A percentile compares a stretch with the other conserved stretches of the same genome.
Conservation (phyloP, 2,888 invertebrate species). For the Brachyopa scutellaris region DNA sequence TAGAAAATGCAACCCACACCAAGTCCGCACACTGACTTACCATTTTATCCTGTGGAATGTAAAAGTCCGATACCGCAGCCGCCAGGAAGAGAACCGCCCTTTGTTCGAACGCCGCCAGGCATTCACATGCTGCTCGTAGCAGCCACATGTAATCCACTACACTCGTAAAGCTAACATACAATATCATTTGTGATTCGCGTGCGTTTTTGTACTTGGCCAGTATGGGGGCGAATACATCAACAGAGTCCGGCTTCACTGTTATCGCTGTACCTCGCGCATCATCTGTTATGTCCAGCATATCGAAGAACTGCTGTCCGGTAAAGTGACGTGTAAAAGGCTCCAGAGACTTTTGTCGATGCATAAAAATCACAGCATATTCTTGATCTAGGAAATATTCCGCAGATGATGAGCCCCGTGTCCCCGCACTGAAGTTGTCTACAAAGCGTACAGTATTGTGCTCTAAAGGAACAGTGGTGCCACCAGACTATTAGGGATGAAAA, state of each 20-base stretch:
- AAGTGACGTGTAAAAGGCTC: constrained; percentile 96
- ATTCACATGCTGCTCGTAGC: constrained; percentile 90
- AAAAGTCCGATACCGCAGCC: constrained; percentile 99
- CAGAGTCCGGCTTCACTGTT: constrained; percentile 88
- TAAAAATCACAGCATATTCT: constrained; percentile 96
- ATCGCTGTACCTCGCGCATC: constrained; percentile 86
- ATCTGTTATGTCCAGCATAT: constrained; percentile 86
- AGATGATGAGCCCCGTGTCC: constrained; percentile 96
- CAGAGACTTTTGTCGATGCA: constrained; percentile 93
- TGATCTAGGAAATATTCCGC: constrained; percentile 96
- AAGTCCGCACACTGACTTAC: too few relatives aligned
- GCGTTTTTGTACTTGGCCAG: constrained; percentile 91
- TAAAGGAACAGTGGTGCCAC: constrained; percentile 97
- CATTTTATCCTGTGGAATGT: constrained; percentile 95
- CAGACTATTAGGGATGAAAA: constrained; percentile 86
- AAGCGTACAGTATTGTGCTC: constrained; percentile 98
- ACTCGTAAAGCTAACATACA: constrained; percentile 91
- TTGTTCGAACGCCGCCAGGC: constrained; percentile 86
- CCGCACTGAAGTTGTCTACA: constrained; percentile 99
- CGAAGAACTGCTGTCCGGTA: constrained; percentile 89
- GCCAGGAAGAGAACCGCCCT: constrained; percentile 95
- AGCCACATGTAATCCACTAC: constrained; percentile 97
- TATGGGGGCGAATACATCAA: constrained; percentile 87
- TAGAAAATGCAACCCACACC: too few relatives aligned
- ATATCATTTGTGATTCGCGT: constrained; percentile 87